phyloP scores from a whole-genome alignment of 2,113 vertebrate genomes.

The Circaetus cinerascens region DNA sequence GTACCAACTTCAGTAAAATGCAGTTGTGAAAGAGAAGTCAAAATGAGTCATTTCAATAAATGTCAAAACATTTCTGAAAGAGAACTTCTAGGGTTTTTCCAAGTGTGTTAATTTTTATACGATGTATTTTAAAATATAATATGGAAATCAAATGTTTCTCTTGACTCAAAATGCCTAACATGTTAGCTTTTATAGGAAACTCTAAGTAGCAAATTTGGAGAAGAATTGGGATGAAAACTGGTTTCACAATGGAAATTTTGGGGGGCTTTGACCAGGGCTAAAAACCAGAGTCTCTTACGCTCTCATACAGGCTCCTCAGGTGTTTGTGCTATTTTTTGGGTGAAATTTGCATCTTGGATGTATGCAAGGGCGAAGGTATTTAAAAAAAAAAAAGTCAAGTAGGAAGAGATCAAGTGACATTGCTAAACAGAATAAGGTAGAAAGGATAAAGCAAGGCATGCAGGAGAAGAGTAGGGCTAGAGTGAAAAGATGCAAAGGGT shows the following conservation, averaged over 20 bases:
- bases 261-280: background rate
- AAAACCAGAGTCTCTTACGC: background rate
- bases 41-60: background rate
- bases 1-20: background rate
- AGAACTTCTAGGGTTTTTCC: background rate
- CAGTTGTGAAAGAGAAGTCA: background rate
- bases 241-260: background rate
- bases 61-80: background rate
- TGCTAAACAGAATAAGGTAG: background rate
- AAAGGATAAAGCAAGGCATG: background rate
- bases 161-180: background rate
- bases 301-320: background rate
- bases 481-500: background rate
- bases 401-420: background rate
- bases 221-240: background rate
- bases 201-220: background rate
- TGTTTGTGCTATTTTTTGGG: background rate
- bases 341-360: background rate
- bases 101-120: background rate
- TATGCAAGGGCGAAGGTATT: background rate
- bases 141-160: background rate
- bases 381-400: background rate
- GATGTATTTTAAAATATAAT: background rate
- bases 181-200: background rate
- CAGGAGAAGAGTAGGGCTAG: background rate